Evolutionary conservation across 2,797 vertebrate genomes (phyloP).

Genomic region (Halcyon smyrnensis): DNA sequence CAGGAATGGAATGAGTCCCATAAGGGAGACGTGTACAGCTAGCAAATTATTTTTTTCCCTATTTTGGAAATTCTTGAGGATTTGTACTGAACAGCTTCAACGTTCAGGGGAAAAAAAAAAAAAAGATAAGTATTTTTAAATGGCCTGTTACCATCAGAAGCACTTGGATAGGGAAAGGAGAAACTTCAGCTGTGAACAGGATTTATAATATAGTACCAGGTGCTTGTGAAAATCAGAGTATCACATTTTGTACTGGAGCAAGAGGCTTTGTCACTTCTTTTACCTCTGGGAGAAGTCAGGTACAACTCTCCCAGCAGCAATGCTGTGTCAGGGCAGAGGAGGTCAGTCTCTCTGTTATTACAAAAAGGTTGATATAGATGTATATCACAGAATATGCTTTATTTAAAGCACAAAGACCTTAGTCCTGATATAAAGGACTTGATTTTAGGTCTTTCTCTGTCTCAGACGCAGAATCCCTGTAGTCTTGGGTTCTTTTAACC

Average conservation of each 20-base stretch:
- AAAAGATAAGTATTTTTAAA: conserved; percentile 51
- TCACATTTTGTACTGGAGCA: background rate
- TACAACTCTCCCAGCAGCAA: background rate
- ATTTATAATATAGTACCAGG: background rate
- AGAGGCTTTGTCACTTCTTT: background rate
- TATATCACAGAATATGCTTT: background rate
- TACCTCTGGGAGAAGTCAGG: background rate
- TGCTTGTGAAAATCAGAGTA: background rate
- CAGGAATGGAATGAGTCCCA: conserved; percentile 52
- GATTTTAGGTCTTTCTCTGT: background rate
- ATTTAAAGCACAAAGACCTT: background rate
- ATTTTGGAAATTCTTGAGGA: conserved; percentile 59
- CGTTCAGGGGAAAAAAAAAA: background rate
- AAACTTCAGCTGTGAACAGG: background rate
- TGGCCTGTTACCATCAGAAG: background rate
- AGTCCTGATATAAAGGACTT: background rate
- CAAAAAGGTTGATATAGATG: background rate
- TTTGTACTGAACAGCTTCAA: background rate
- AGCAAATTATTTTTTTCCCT: conserved; percentile 30
- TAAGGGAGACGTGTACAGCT: conserved; percentile 30
- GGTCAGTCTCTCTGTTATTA: background rate
- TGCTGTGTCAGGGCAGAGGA: background rate
- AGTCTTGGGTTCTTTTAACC: background rate
- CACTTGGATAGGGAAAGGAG: background rate
- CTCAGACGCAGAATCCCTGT: background rate